These are phyloP conservation scores for Bombylius discolor DNA, from an alignment of 2,888 invertebrate genomes.

Conservation along the genomic window DNA sequence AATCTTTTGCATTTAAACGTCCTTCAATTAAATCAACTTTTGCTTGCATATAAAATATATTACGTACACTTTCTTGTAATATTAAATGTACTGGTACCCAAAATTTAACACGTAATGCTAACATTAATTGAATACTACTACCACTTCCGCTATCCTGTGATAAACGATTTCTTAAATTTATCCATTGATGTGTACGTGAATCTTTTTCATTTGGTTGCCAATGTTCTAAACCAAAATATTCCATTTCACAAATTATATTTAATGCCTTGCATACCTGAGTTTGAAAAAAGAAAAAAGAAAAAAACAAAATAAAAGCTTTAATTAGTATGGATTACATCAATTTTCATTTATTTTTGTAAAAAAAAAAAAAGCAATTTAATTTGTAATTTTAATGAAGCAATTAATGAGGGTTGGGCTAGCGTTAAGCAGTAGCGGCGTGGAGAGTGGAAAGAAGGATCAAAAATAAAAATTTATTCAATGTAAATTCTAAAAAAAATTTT, in stretches of 20 bases:
- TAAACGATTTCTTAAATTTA: slow-evolving; percentile 62
- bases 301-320: slow-evolving; percentile 8
- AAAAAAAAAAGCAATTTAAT: background rate
- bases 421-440: too few species aligned
- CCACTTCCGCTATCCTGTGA: slow-evolving; percentile 28
- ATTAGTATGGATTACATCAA: background rate
- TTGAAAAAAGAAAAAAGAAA: slow-evolving; percentile 18
- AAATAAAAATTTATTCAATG: too few species aligned
- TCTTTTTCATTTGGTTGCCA: slow-evolving; percentile 38
- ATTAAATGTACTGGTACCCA: slow-evolving; percentile 83
- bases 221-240: slow-evolving; percentile 74
- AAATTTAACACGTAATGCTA: slow-evolving; percentile 58
- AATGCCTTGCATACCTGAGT: slow-evolving; percentile 68
- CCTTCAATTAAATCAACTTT: slow-evolving; percentile 63
- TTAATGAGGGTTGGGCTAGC: too few species aligned
- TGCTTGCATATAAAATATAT: slow-evolving; percentile 76
- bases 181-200: slow-evolving; percentile 67
- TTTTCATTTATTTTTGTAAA: background rate
- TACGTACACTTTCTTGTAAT: slow-evolving; percentile 67
- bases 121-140: slow-evolving; percentile 27
- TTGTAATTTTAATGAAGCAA: background rate
- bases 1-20: slow-evolving; percentile 54
- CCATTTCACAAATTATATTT: slow-evolving; percentile 70
- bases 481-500: too few species aligned
- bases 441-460: too few species aligned